A percentile compares a stretch with the other conserved stretches of the same genome.
Evolutionary conservation across 2,113 vertebrate species (phyloP).

Genomic region (Peromyscus californicus): DNA sequence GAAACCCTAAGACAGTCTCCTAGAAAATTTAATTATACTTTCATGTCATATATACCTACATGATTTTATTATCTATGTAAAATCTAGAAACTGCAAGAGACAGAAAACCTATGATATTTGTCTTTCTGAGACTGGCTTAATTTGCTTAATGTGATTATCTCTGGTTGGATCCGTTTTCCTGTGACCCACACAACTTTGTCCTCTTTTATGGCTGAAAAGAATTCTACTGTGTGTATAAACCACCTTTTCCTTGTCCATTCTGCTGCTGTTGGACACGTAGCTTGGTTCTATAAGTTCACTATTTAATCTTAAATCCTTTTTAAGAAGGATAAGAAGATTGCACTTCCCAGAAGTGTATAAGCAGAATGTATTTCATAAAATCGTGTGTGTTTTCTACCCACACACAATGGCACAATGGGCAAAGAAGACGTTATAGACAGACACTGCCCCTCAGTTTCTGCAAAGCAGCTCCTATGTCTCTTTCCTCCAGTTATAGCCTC

Average conservation of each 20-base stretch:
- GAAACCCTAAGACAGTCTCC: background rate
- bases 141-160: background rate
- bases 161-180: background rate
- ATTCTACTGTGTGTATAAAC: background rate
- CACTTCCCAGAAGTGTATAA: background rate
- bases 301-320: background rate
- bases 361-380: background rate
- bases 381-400: accelerated
- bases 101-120: background rate
- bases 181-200: background rate
- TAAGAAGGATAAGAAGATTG: background rate
- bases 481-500: background rate
- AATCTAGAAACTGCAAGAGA: background rate
- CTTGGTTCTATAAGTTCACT: background rate
- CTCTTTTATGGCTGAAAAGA: background rate
- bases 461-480: background rate
- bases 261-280: background rate
- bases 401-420: accelerated
- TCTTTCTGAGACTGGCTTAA: background rate
- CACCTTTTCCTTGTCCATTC: background rate
- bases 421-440: background rate
- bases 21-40: background rate
- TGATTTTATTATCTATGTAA: background rate
- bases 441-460: background rate
- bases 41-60: background rate